Percentiles rank a stretch among this genome's conserved stretches.
Evolutionary conservation across 2,797 vertebrate genomes (phyloP).

Genomic region (Falco cherrug): DNA sequence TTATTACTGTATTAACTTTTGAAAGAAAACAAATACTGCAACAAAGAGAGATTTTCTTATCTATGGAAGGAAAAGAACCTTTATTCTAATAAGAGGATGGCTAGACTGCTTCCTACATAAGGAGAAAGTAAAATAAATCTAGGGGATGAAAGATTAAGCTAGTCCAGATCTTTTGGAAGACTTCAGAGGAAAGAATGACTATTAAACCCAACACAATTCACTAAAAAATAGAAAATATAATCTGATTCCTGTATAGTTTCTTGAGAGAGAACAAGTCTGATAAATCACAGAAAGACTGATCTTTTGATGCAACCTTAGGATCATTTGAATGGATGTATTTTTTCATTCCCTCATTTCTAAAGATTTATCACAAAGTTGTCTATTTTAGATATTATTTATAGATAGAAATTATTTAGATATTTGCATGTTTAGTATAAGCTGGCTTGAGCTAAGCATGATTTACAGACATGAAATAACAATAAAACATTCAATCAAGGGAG

Average conservation of each 20-base stretch:
- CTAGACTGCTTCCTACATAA: slow-evolving; percentile 23
- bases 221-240: not conserved
- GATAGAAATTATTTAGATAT: not conserved
- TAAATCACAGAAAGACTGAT: not conserved
- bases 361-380: not conserved
- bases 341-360: not conserved
- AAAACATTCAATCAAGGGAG: not conserved
- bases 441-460: not conserved
- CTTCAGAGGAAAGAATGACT: not conserved
- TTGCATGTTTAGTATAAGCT: not conserved
- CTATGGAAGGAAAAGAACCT: not conserved
- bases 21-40: not conserved
- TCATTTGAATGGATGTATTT: not conserved
- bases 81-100: not conserved
- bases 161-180: not conserved
- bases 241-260: not conserved
- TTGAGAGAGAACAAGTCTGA: not conserved
- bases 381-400: not conserved
- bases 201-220: not conserved
- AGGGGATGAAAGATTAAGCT: not conserved
- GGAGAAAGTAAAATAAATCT: slow-evolving; percentile 41
- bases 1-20: not conserved
- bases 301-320: not conserved
- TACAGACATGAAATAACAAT: not conserved
- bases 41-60: not conserved